These are phyloP conservation scores for Anas bahamensis DNA, from an alignment of 2,797 vertebrate genomes.

Conservation along the genomic window DNA sequence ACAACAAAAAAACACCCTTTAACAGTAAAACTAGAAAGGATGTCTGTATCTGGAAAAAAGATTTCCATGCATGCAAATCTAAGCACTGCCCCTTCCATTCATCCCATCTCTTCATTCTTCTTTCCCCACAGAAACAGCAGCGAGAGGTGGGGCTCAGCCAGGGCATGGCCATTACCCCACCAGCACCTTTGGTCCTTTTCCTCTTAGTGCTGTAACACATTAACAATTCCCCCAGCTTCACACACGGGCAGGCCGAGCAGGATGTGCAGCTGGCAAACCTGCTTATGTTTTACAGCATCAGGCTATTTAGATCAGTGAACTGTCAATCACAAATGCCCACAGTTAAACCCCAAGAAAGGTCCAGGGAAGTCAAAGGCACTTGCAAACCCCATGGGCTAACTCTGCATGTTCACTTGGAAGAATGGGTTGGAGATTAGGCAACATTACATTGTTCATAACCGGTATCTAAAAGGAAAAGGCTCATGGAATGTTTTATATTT, in stretches of 20 bases:
- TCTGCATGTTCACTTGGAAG: neutral
- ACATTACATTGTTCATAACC: neutral
- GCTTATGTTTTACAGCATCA: neutral
- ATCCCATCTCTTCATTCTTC: neutral
- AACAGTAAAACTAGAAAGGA: neutral
- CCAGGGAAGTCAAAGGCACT: neutral
- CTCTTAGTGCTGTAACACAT: neutral
- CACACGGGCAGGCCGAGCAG: neutral
- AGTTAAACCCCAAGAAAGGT: neutral
- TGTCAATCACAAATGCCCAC: neutral
- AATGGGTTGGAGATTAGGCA: neutral
- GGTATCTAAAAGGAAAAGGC: neutral
- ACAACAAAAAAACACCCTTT: neutral
- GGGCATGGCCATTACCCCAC: neutral
- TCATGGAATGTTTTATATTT: neutral
- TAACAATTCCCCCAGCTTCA: neutral
- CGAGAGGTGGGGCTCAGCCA: neutral
- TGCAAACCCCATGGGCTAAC: neutral
- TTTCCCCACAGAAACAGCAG: neutral
- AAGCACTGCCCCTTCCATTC: neutral
- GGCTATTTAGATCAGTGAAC: neutral
- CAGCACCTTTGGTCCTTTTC: neutral
- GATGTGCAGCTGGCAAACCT: neutral
- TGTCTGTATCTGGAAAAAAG: neutral
- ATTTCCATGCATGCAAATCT: neutral